A percentile compares a stretch with the other conserved stretches of the same genome.
Evolutionary conservation across 2,797 vertebrate genomes (phyloP).

Genomic region (Chrysocyon brachyurus): DNA sequence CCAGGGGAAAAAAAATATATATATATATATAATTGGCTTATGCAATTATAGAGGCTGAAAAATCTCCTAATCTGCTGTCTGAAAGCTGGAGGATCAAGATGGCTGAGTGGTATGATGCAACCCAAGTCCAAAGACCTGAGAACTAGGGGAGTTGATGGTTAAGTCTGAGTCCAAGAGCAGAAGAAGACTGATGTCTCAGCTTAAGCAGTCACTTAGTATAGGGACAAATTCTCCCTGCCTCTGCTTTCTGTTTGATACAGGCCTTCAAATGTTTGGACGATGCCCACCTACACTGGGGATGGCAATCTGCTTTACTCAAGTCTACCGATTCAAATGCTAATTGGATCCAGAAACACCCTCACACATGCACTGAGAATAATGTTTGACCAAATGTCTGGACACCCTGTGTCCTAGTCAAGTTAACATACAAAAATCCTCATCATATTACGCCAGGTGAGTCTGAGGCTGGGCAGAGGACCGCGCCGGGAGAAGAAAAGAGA

Average conservation of each 20-base stretch:
- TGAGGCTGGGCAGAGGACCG: not conserved
- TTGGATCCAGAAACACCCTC: not conserved
- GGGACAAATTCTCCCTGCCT: not conserved
- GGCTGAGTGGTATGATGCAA: not conserved
- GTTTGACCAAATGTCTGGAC: not conserved
- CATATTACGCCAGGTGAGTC: not conserved
- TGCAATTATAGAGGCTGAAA: not conserved
- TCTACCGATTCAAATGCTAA: not conserved
- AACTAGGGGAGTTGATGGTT: not conserved
- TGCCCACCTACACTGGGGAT: not conserved
- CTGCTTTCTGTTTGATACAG: not conserved
- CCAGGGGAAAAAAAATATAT: not conserved
- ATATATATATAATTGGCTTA: too few species aligned
- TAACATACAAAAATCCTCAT: not conserved
- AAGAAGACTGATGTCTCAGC: not conserved
- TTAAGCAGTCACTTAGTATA: not conserved
- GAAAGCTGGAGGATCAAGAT: not conserved
- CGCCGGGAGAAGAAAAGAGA: not conserved
- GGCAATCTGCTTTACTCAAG: not conserved
- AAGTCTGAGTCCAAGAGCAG: not conserved
- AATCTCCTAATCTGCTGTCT: not conserved
- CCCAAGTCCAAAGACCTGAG: not conserved
- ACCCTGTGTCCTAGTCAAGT: not conserved
- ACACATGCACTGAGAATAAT: not conserved
- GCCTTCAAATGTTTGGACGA: not conserved